Evolutionary conservation across 1,140 invertebrate genomes (phyloP).

Genomic region (Periplaneta americana): DNA sequence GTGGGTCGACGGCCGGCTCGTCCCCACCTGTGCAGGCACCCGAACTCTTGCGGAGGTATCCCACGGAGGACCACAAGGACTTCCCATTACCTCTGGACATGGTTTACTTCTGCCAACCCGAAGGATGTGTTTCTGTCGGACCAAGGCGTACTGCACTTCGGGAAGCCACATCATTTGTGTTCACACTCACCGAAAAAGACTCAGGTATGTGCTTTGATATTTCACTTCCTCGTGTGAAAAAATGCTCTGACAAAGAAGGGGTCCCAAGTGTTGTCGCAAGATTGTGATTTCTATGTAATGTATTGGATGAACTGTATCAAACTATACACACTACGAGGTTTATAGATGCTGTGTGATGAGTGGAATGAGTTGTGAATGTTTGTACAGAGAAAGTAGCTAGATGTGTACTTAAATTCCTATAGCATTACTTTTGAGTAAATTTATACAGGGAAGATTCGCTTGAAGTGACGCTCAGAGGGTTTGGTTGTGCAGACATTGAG

Average conservation of each 20-base stretch:
- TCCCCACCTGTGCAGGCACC: constrained; percentile 72
- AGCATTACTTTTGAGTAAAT: no score
- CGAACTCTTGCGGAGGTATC: constrained; percentile 92
- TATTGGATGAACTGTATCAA: no score
- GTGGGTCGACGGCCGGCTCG: constrained; percentile 58
- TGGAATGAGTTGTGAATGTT: no score
- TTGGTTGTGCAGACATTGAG: no score
- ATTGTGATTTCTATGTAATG: no score
- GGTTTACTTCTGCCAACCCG: constrained; percentile 99
- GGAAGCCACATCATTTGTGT: constrained; percentile 95
- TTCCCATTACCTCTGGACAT: constrained; percentile 96
- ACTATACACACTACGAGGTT: no score
- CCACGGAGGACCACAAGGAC: constrained; percentile 94
- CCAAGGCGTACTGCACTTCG: constrained; percentile 76
- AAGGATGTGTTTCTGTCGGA: constrained; percentile 91
- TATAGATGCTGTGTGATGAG: no score
- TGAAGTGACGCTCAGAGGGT: no score
- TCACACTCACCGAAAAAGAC: constrained; percentile 98
- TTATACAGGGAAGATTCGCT: no score
- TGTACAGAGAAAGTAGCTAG: no score
- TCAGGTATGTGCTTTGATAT: constrained; percentile 55
- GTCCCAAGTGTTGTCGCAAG: background rate
- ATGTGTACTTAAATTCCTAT: no score
- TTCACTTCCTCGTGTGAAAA: background rate
- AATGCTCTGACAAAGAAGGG: background rate